Evolutionary conservation across 1,140 invertebrate genomes (phyloP), one percentile per base, ranked within the genome.

Genomic region (Sweltsa coloradensis): DNA sequence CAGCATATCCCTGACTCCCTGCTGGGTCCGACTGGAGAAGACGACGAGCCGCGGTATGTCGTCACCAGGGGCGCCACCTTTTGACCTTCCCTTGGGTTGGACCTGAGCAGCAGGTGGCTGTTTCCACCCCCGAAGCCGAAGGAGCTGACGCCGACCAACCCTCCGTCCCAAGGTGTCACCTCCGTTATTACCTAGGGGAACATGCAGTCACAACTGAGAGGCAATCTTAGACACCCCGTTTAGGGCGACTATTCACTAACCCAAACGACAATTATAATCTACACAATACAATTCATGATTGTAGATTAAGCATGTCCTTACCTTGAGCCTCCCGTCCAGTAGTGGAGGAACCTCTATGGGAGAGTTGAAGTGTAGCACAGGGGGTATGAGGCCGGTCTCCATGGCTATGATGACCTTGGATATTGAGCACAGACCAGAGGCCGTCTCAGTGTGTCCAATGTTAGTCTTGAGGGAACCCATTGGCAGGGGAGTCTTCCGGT

Each of bases 381-480:
- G 69, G 23, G 81, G 78, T 50, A 85, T 74, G 2, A 64, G 53
- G 43, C 67, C 67, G 26, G 66, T 61, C 56, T 82, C 72, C 68
- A 81, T 77, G 13, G 74, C 64, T 40, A 81, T 60, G 29, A 78
- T 49, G 1, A 65, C 70, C 63, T 83, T 83, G 7, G 71, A 68
- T 36, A 81, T 55, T 3, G 73, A 66, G 49, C 72, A 70, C 0
- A 83, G 53, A 27, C 72, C 69, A 57, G 81, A 79, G 2, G 76
- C 74, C 21, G 81, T 73, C 61, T 85, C 82, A 18, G 80, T 69
- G 56, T 88, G 83, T 0, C 85, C 85, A 63, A 85, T 73, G 60
- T 86, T 88, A 9, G 79, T 76, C 59, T 87, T 87, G 2, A 85
- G 71, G 1, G 82, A 82, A 3, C 85, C 84, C 51, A 89, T 74